Conservation (phyloP, 1,140 invertebrate genomes). For the Drosophila lini region DNA sequence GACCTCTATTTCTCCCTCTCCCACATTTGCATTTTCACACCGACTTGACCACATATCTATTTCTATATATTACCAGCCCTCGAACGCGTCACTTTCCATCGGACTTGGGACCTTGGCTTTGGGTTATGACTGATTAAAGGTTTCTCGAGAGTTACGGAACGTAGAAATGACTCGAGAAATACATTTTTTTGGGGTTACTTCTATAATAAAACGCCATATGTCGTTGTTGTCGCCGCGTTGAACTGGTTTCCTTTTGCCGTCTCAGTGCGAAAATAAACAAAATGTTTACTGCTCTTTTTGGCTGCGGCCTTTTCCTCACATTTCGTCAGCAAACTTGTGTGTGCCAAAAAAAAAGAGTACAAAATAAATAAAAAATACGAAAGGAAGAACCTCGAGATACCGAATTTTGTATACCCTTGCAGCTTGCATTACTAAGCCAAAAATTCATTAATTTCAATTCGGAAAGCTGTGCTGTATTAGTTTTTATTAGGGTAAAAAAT, state of each 20-base stretch:
- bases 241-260: conserved; percentile 62
- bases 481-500: too few species aligned
- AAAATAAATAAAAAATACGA: conserved; percentile 21
- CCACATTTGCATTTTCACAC: conserved; percentile 8
- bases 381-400: not conserved
- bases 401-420: not conserved
- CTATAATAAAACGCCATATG: conserved; percentile 64
- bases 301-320: conserved; percentile 58
- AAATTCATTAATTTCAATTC: too few species aligned
- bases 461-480: too few species aligned
- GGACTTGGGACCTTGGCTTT: conserved; percentile 37
- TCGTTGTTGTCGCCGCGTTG: conserved; percentile 56
- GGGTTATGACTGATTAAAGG: conserved; percentile 26
- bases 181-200: conserved; percentile 5
- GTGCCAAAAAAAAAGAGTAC: conserved; percentile 21
- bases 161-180: not conserved
- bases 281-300: conserved; percentile 51
- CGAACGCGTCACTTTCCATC: conserved; percentile 41
- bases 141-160: conserved; percentile 4
- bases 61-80: conserved; percentile 1
- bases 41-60: conserved; percentile 7
- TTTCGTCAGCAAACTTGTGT: conserved; percentile 69
- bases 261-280: conserved; percentile 68
- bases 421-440: not conserved
- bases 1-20: not conserved